These are phyloP conservation scores for Malurus melanocephalus DNA, from an alignment of 2,113 vertebrate genomes.

Conservation along the genomic window DNA sequence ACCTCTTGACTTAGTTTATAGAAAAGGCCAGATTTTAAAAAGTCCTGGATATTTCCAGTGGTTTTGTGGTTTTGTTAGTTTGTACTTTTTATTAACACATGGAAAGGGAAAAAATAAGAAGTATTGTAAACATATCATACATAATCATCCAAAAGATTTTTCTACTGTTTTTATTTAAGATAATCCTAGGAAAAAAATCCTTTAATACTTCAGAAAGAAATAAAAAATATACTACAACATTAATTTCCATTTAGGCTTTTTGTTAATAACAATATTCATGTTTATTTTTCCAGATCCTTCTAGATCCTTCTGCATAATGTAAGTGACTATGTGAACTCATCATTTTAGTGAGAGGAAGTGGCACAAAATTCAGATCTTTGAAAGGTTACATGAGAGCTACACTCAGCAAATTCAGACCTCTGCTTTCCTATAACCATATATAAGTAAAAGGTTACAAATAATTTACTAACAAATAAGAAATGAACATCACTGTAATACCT, in stretches of 20 bases:
- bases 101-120: not conserved
- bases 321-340: rapidly evolving
- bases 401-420: not conserved
- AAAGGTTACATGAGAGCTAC: not conserved
- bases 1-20: not conserved
- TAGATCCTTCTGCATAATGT: not conserved
- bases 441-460: not conserved
- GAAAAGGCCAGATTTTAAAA: not conserved
- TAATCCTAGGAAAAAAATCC: not conserved
- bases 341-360: not conserved
- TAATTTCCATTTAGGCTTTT: not conserved
- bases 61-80: not conserved
- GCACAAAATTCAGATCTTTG: not conserved
- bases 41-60: not conserved
- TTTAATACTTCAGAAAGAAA: not conserved
- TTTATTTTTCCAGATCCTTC: not conserved
- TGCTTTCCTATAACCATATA: not conserved
- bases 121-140: not conserved
- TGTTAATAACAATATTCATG: not conserved
- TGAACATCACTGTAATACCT: not conserved
- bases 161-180: not conserved
- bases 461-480: not conserved
- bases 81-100: not conserved
- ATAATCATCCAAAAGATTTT: not conserved
- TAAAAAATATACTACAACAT: not conserved